phyloP scores from a whole-genome alignment of 2,888 invertebrate species.

The Candidula unifasciata region DNA sequence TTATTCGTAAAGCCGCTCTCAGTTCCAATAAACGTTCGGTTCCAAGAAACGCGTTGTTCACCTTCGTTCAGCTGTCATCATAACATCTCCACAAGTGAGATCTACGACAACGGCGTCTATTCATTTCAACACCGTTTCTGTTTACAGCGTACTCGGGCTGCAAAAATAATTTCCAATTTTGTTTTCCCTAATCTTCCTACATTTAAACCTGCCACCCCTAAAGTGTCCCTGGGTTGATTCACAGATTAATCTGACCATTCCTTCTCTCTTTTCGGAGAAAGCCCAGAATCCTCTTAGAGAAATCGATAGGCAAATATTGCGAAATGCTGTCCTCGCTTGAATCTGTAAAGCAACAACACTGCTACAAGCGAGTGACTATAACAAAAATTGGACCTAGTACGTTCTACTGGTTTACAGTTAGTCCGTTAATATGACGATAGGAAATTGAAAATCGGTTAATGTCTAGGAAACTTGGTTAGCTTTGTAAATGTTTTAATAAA shows the following conservation, averaged over 20 bases:
- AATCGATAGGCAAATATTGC: constrained; percentile 25
- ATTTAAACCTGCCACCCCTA: not conserved
- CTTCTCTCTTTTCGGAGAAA: constrained; percentile 17
- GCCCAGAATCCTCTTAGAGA: constrained; percentile 1
- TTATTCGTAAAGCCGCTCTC: too few relatives aligned
- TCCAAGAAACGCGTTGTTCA: too few relatives aligned
- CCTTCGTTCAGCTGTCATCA: too few relatives aligned
- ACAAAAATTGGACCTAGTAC: too few relatives aligned
- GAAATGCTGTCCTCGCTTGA: constrained; percentile 1
- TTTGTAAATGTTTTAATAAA: too few relatives aligned
- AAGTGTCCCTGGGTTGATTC: constrained; percentile 17
- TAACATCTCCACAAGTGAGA: too few relatives aligned
- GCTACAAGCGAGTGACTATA: not conserved
- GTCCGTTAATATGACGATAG: too few relatives aligned
- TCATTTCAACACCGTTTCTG: not conserved
- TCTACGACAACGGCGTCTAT: too few relatives aligned
- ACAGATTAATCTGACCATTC: constrained; percentile 41
- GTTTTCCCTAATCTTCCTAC: not conserved
- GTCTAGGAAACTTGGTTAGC: too few relatives aligned
- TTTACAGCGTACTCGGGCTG: not conserved
- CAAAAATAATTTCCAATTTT: not conserved
- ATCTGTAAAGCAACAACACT: not conserved
- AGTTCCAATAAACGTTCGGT: too few relatives aligned
- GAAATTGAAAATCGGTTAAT: too few relatives aligned
- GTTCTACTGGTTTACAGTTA: too few relatives aligned